A percentile compares a stretch with the other conserved stretches of the same genome.
phyloP scores from a whole-genome alignment of 2,888 invertebrate species.

The Nomada fucata region DNA sequence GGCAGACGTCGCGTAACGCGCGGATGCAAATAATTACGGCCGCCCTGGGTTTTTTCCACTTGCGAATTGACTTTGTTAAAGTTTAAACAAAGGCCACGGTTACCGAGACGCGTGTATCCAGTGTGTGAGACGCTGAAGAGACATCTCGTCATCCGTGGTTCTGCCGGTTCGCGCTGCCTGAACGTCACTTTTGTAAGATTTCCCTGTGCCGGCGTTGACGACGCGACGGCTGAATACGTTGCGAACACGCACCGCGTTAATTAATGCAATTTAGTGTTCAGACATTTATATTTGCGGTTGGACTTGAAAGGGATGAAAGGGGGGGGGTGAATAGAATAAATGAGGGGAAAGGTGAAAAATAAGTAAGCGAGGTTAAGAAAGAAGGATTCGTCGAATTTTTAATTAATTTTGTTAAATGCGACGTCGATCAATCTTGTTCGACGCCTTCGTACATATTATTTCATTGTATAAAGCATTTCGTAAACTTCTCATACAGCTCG shows the following conservation, averaged over 20 bases:
- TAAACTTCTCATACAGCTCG: no score
- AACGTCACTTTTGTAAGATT: constrained; percentile 11
- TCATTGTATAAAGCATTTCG: no score
- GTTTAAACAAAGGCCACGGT: constrained; percentile 34
- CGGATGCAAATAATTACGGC: constrained; percentile 56
- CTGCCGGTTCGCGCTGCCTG: neutral
- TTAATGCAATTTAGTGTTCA: constrained; percentile 29
- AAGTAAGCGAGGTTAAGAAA: neutral
- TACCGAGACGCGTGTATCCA: constrained; percentile 7
- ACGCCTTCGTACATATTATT: no score
- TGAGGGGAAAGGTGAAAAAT: neutral
- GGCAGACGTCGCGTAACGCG: constrained; percentile 52
- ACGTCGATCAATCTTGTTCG: no score
- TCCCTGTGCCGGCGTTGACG: neutral
- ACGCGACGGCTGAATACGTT: constrained; percentile 9
- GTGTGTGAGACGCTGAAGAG: constrained; percentile 7
- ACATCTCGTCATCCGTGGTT: constrained; percentile 14
- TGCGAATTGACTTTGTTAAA: constrained; percentile 49
- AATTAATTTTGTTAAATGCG: no score
- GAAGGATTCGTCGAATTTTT: no score
- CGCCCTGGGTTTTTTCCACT: constrained; percentile 42
- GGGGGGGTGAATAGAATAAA: no score
- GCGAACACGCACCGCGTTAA: constrained; percentile 29
- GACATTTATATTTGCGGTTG: constrained; percentile 9
- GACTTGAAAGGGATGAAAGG: neutral